Evolutionary conservation across 1,140 invertebrate genomes (phyloP), one percentile per base, ranked within the genome.

Genomic region (Neotoxoptera formosana): DNA sequence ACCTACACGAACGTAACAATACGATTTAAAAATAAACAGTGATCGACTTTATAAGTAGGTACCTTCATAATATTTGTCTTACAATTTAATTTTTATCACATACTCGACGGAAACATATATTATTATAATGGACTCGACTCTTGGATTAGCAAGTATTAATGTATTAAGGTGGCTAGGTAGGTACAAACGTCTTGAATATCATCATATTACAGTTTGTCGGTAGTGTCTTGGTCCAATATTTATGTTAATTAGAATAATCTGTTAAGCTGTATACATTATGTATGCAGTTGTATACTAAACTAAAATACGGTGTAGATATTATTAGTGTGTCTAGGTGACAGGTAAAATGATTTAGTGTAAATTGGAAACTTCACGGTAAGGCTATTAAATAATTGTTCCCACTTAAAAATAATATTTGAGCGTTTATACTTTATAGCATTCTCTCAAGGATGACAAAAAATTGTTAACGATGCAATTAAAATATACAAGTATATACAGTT

Each of bases 221-320:
- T 89, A 89, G 14, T 76, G 1, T 87, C 14, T 30, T 87, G 9
- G 45, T 86, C 23, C 45, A 76, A 47, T 86, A 89, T 89, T 89
- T 89, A 89, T 53, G 87, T 25, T 41, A 89, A 89, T 89, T 89
- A 48, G 30, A 88, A 88, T 48, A 89, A 56, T 89, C 48, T 89
- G 87, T 89, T 89, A 53, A 56, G 87, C 34, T 56, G n/a, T 88
- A n/a, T 76, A 76, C n/a, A n/a, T 76, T 76, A 76, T 76, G n/a
- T n/a, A 76, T 76, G 11, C 60, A 76, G 4, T 76, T n/a, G 30
- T 76, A 88, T 51, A 51, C n/a, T 88, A 23, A 88, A 53, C 53
- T 56, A 89, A 89, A 89, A 89, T 89, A 41, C 25, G 0, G 23
- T 41, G 34, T 36, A 36, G n/a, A 89, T 36, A 25, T 56, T 89